A percentile compares a stretch with the other conserved stretches of the same genome.
Conservation (phyloP, 2,113 vertebrate genomes). For the Synodontis membranacea region DNA sequence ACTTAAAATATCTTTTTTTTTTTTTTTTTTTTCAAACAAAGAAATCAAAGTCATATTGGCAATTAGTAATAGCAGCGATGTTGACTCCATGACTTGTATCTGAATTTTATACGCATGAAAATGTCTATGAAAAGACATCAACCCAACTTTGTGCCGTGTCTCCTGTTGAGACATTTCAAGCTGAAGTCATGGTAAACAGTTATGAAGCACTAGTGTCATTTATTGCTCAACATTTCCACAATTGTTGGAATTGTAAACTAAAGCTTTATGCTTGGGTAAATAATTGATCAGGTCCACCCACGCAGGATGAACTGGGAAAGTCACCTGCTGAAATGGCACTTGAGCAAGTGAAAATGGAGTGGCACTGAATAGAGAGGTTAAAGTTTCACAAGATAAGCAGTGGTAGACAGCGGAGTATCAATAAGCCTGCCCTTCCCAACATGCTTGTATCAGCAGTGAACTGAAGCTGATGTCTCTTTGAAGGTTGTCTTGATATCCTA, state of each 20-base stretch:
- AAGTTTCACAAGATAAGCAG: constrained; percentile 48
- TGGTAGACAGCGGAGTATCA: constrained; percentile 27
- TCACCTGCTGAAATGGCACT: constrained; percentile 39
- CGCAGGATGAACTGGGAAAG: constrained; percentile 39
- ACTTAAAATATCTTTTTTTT: not conserved
- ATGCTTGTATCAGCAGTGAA: constrained; percentile 33
- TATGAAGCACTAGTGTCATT: constrained; percentile 3
- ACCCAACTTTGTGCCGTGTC: not conserved
- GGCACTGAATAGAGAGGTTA: constrained; percentile 42
- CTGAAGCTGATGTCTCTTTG: constrained; percentile 19
- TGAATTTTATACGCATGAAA: not conserved
- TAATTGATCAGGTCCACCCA: constrained; percentile 38
- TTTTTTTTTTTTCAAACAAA: not conserved
- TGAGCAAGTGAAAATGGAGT: constrained; percentile 35
- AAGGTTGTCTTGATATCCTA: not conserved
- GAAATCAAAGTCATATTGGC: not conserved
- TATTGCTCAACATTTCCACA: constrained; percentile 5
- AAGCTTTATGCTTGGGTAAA: constrained; percentile 33
- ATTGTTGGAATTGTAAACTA: not conserved
- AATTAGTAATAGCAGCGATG: not conserved
- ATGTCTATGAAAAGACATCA: not conserved
- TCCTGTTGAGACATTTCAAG: not conserved
- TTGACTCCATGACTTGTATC: not conserved
- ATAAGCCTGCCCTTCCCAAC: constrained; percentile 13
- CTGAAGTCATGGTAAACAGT: not conserved